Percentiles rank a stretch among this genome's conserved stretches.
Evolutionary conservation across 2,797 vertebrate species (phyloP).

Genomic region (Thamnophis elegans): DNA sequence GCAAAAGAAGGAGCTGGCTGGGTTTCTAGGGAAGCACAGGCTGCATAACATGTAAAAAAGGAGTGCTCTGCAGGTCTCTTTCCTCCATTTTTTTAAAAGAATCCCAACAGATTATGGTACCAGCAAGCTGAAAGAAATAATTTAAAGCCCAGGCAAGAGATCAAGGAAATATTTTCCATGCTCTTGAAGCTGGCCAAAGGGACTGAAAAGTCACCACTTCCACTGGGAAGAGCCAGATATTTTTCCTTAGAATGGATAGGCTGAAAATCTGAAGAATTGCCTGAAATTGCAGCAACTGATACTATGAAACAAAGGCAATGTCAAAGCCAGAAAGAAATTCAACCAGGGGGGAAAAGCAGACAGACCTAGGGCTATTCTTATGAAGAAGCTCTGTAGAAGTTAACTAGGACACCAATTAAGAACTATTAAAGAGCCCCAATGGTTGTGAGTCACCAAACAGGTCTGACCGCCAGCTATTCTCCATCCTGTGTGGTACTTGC

Average conservation of each 20-base stretch:
- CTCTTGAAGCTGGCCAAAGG: neutral
- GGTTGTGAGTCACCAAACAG: neutral
- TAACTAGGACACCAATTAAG: neutral
- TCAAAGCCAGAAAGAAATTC: neutral
- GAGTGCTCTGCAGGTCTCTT: neutral
- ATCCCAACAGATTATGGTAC: neutral
- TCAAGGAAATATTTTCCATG: neutral
- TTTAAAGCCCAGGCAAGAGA: neutral
- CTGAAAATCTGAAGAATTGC: neutral
- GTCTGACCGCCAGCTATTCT: neutral
- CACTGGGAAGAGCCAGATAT: neutral
- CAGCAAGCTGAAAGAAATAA: neutral
- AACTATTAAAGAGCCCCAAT: neutral
- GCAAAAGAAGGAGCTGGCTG: neutral
- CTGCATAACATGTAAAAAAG: neutral
- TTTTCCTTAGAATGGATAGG: neutral
- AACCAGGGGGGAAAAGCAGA: neutral
- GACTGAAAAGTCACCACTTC: neutral
- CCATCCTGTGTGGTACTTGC: neutral
- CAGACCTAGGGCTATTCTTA: neutral
- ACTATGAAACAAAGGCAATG: neutral
- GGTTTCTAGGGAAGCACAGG: neutral
- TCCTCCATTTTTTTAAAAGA: neutral
- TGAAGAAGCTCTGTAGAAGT: neutral
- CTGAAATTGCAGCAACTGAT: neutral